Evolutionary conservation across 2,797 vertebrate genomes (phyloP), one percentile per base, ranked within the genome.

Genomic region (Mycteria americana): DNA sequence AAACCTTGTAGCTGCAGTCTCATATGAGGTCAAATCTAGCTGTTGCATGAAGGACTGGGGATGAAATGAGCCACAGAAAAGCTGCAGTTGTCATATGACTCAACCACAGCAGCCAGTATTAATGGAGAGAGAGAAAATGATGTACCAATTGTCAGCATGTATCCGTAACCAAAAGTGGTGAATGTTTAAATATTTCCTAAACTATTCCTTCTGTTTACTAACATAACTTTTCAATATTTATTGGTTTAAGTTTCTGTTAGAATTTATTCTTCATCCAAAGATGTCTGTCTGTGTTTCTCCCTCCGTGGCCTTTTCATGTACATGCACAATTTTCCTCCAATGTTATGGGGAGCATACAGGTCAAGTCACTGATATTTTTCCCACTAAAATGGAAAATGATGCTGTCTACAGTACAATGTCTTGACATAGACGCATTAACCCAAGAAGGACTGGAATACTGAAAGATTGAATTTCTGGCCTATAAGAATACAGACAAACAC

Each of bases 281-380:
- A 7, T 69, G 14, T n/a, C 46, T 64, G 9, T 33, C 33, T 56
- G 0, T 74, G n/a, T 72, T 23, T 72, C 19, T 51, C 22, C 28
- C 50, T 65, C 43, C 2, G 1, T 62, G 37, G 7, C 18, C 22
- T 69, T 59, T 56, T 35, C 5, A 27, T 18, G 15, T 37, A 28
- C 0, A 1, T 30, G 17, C n/a, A 30, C 6, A 2, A 27, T 43
- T 43, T 81, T 76, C 7, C 18, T 16, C 18, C 37, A 11, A 1
- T 39, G 25, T 60, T 72, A 43, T 5, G 1, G 13, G 22, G 18
- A 51, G 13, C 12, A 43, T 46, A 7, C 13, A 65, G 10, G 14
- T 70, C 4, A 63, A 50, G 21, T 41, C 37, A 59, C 25, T 59
- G 23, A 10, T 50, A 16, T 37, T 86, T 74, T 85, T 50, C 33